Conservation (phyloP, 2,888 invertebrate species). For the Myopa testacea region DNA sequence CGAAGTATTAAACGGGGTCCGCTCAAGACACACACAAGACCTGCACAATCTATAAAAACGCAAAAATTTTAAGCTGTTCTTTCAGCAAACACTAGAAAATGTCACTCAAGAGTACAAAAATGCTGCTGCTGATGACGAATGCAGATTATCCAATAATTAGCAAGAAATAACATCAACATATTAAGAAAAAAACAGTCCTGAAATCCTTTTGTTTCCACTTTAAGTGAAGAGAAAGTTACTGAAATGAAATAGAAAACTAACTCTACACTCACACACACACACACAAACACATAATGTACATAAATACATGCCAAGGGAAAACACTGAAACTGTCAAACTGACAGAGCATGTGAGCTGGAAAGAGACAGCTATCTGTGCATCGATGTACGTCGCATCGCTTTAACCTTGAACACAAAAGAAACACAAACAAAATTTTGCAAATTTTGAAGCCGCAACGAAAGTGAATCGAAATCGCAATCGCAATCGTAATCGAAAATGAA, state of each 20-base stretch:
- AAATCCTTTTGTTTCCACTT: neutral
- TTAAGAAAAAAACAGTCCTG: neutral
- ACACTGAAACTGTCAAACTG: constrained; percentile 10
- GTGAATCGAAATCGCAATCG: constrained; percentile 7
- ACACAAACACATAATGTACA: neutral
- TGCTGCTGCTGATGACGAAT: neutral
- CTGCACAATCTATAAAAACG: neutral
- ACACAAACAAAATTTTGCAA: constrained; percentile 38
- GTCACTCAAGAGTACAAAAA: neutral
- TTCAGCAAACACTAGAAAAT: neutral
- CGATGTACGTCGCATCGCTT: constrained; percentile 1
- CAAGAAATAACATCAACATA: neutral
- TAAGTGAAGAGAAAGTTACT: neutral
- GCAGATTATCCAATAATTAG: neutral
- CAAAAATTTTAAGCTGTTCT: no score
- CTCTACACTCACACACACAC: neutral
- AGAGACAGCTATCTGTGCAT: constrained; percentile 13
- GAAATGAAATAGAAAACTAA: constrained; percentile 9
- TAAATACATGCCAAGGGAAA: neutral
- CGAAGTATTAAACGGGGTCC: no score
- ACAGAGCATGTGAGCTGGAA: neutral
- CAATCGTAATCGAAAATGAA: neutral
- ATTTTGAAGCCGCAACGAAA: constrained; percentile 41
- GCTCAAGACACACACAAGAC: neutral
- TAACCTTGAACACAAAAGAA: constrained; percentile 32